A percentile compares a stretch with the other conserved stretches of the same genome.
These are phyloP conservation scores for Chromobotia macracanthus DNA, from an alignment of 2,797 vertebrate genomes.

Conservation along the genomic window DNA sequence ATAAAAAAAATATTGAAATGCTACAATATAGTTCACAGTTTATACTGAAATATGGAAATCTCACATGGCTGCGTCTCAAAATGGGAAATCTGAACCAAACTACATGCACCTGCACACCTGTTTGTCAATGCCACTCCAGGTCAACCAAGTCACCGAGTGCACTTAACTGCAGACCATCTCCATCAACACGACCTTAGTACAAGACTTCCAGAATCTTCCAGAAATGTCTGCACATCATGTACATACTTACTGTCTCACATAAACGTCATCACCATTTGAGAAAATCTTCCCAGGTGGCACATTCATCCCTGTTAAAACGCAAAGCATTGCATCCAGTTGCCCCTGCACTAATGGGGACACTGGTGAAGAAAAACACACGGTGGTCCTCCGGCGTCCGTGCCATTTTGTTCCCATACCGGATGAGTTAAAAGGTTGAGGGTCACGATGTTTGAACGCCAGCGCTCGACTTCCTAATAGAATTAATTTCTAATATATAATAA, in stretches of 20 bases:
- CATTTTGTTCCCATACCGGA: constrained; percentile 10
- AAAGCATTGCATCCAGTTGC: constrained; percentile 29
- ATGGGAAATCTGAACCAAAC: neutral
- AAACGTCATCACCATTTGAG: constrained; percentile 24
- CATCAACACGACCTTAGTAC: constrained; percentile 1
- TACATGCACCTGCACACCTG: neutral
- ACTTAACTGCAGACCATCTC: neutral
- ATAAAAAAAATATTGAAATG: too few relatives aligned
- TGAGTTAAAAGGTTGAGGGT: neutral
- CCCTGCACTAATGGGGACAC: constrained; percentile 1
- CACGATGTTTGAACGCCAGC: constrained; percentile 13
- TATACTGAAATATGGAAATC: constrained; percentile 3
- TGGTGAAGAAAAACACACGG: constrained; percentile 1
- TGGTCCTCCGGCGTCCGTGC: neutral
- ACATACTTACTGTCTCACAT: constrained; percentile 35
- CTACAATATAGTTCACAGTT: constrained; percentile 28
- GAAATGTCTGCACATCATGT: neutral
- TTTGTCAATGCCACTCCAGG: neutral
- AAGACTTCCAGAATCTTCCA: neutral
- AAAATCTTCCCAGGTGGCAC: constrained; percentile 8
- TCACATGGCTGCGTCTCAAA: neutral
- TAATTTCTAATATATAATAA: too few relatives aligned
- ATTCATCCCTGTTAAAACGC: constrained; percentile 25
- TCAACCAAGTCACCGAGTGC: too few relatives aligned
- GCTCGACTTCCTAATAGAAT: neutral